A percentile compares a stretch with the other conserved stretches of the same genome.
Conservation (phyloP, 2,113 vertebrate species). For the Neolamprologus toae region DNA sequence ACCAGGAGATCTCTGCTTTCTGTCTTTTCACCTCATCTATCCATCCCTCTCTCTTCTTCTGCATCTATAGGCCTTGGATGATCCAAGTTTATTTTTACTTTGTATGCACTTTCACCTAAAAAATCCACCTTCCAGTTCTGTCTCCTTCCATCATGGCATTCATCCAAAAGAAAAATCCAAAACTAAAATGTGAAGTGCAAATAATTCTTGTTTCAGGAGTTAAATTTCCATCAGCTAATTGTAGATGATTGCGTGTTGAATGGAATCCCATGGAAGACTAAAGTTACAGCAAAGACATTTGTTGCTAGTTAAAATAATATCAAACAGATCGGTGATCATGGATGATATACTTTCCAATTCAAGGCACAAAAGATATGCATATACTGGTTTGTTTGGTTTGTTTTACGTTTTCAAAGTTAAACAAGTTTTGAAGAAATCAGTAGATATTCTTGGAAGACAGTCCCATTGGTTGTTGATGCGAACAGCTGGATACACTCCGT, state of each 20-base stretch:
- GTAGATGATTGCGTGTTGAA: neutral
- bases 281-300: neutral
- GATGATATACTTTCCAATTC: neutral
- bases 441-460: neutral
- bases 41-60: neutral
- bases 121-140: neutral
- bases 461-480: neutral
- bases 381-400: neutral
- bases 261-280: neutral
- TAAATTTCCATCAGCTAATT: neutral
- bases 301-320: neutral
- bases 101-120: neutral
- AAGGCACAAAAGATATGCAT: neutral
- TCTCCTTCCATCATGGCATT: neutral
- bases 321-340: neutral
- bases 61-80: neutral
- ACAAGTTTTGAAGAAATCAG: neutral
- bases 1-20: conserved; percentile 1
- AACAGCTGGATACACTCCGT: neutral
- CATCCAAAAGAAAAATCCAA: neutral
- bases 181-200: neutral
- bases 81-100: neutral
- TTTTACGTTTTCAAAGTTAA: neutral
- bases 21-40: conserved; percentile 13
- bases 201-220: conserved; percentile 5